Conservation (phyloP, 1,140 invertebrate genomes). For the Harlomillsia oculata region DNA sequence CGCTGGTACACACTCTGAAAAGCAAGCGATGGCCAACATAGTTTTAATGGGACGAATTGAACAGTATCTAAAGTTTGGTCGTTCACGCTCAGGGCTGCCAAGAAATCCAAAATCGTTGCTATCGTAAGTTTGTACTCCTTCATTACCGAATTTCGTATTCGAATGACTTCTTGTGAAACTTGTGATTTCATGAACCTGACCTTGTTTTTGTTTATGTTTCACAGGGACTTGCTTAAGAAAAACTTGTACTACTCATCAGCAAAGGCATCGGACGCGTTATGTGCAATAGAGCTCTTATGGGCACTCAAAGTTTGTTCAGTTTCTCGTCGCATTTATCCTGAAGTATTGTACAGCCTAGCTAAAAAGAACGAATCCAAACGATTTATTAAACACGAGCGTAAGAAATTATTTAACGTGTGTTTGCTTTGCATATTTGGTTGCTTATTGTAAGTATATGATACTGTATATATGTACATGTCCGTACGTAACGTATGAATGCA, state of each 20-base stretch:
- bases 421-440: too few relatives aligned
- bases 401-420: too few relatives aligned
- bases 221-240: constrained; percentile 22
- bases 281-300: constrained; percentile 28
- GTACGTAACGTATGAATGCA: too few relatives aligned
- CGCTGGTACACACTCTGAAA: constrained; percentile 19
- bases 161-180: neutral
- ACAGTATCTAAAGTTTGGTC: constrained; percentile 25
- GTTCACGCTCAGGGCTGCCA: constrained; percentile 3
- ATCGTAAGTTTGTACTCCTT: constrained; percentile 5
- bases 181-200: neutral
- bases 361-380: too few relatives aligned
- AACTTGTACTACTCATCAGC: constrained; percentile 29
- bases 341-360: constrained; percentile 14
- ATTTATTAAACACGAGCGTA: too few relatives aligned
- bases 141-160: neutral
- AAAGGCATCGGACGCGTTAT: constrained; percentile 11
- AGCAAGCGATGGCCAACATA: constrained; percentile 27
- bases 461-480: too few relatives aligned
- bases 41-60: constrained; percentile 25
- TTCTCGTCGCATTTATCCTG: constrained; percentile 16
- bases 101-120: constrained; percentile 24
- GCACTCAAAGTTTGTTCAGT: constrained; percentile 12
- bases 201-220: constrained; percentile 2
- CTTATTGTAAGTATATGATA: too few relatives aligned